These are phyloP conservation scores for Reticulitermes lucifugus DNA, from an alignment of 2,888 invertebrate species.

Conservation along the genomic window DNA sequence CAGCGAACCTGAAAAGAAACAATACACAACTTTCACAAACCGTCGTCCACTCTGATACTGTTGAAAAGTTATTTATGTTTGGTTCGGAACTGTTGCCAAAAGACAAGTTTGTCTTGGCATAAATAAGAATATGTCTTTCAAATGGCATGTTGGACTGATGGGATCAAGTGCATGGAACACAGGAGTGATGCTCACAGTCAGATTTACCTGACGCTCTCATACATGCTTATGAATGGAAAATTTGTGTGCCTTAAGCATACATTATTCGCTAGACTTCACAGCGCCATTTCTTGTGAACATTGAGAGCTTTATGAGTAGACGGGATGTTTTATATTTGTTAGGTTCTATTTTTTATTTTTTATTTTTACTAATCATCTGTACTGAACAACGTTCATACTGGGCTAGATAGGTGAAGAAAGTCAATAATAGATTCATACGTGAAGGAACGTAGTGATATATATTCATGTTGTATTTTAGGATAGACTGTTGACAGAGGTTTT, in stretches of 20 bases:
- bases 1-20: constrained; percentile 19
- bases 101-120: constrained; percentile 15
- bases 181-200: neutral
- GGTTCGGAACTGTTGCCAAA: constrained; percentile 18
- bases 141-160: neutral
- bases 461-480: too few relatives aligned
- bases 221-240: neutral
- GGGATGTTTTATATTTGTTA: neutral
- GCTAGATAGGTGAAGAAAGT: too few relatives aligned
- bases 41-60: neutral
- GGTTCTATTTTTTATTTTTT: neutral
- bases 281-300: neutral
- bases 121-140: neutral
- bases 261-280: neutral
- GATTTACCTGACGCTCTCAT: neutral
- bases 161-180: neutral
- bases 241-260: neutral
- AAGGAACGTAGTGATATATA: too few relatives aligned
- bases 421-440: too few relatives aligned
- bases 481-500: too few relatives aligned
- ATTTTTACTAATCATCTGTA: too few relatives aligned
- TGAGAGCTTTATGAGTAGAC: neutral
- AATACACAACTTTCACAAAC: constrained; percentile 1
- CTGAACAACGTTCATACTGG: too few relatives aligned
- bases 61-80: constrained; percentile 11